Evolutionary conservation across 2,113 vertebrate species (phyloP), one percentile per base, ranked within the genome.

Genomic region (Blennius ocellaris): DNA sequence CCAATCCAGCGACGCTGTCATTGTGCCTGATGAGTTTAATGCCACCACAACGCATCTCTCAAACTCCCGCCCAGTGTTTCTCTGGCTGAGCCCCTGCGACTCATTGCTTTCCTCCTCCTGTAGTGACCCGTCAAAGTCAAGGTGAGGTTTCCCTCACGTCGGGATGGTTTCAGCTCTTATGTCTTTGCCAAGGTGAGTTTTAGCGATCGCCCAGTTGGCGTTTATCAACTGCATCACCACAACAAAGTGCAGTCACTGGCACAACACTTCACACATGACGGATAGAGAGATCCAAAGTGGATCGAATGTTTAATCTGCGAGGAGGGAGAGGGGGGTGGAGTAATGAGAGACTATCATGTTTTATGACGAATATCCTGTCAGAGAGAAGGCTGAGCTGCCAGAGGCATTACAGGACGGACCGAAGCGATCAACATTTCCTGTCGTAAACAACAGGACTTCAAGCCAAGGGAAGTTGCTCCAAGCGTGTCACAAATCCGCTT

Each of bases 221-320:
- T 80, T 85, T 80, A 84, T 90, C 74, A 81, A 79, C 48, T 54
- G 58, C 71, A 77, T 80, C 71, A 37, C 37, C 40, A 37, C 51
- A 65, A 72, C 15, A 76, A 37, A 15, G 55, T 15, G 21, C 73
- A 66, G 65, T 60, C 69, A 71, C 64, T 51, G 67, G 62, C 76
- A 58, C 76, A 76, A 78, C 70, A 72, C 71, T 59, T 87, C 79
- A 87, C 81, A 78, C 68, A 86, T 92, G 86, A 89, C 73, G 50
- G 73, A 92, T 88, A 75, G 84, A 88, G 82, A 76, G 60, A 80
- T 87, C 80, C 74, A 64, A 36, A 80, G 77, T 76, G 86, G 79
- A 86, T 77, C 60, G 66, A 90, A 92, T 81, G 77, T 86, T 62
- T 87, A 90, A 89, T 86, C 85, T 82, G 56, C 3, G 2, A 64